A percentile compares a stretch with the other conserved stretches of the same genome.
Conservation (phyloP, 2,797 vertebrate species). For the Crax fasciolata region DNA sequence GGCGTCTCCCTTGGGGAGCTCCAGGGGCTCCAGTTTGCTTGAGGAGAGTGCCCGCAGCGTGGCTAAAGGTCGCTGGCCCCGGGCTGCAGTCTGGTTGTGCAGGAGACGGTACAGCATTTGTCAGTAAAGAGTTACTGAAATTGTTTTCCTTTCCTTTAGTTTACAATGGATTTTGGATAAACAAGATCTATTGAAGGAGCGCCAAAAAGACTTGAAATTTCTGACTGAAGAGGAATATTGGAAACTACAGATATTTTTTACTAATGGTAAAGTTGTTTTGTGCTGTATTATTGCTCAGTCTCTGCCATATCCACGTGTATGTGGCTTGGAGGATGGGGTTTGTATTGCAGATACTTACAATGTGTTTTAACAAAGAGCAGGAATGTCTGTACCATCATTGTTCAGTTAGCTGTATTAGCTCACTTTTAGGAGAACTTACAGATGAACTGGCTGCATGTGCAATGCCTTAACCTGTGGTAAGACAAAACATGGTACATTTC, state of each 20-base stretch:
- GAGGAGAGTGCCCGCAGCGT: fast-evolving
- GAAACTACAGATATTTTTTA: slow-evolving; percentile 99
- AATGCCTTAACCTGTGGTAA: neutral
- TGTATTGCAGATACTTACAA: neutral
- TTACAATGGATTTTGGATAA: slow-evolving; percentile 99
- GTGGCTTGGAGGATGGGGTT: neutral
- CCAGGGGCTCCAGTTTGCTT: fast-evolving
- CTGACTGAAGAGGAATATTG: slow-evolving; percentile 98
- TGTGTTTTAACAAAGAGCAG: neutral
- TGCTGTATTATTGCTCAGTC: neutral
- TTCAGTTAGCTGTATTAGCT: neutral
- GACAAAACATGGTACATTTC: neutral
- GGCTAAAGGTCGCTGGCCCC: neutral
- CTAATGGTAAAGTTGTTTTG: slow-evolving; percentile 89
- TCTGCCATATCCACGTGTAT: neutral
- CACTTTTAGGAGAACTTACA: neutral
- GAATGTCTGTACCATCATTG: neutral
- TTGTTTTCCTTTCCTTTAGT: slow-evolving; percentile 79
- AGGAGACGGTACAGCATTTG: fast-evolving
- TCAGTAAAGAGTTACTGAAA: slow-evolving; percentile 25
- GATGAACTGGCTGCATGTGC: neutral
- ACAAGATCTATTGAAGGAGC: slow-evolving; percentile 98
- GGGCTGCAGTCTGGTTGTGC: neutral
- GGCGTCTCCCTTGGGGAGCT: neutral
- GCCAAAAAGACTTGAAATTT: slow-evolving; percentile 98